Evolutionary conservation across 2,113 vertebrate genomes (phyloP).

Genomic region (Bostrychus sinensis): DNA sequence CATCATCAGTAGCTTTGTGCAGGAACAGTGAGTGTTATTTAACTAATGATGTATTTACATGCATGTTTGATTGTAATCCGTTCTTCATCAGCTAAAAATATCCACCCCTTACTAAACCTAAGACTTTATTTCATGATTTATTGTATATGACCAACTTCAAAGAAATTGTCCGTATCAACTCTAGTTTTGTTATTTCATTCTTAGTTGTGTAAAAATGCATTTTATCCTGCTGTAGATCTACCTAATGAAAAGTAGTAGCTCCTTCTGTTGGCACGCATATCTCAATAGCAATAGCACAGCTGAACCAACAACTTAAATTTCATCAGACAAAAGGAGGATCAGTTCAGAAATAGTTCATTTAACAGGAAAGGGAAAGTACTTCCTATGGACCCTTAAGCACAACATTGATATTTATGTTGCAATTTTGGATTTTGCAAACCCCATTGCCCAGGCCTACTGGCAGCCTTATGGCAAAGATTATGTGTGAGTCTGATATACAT

Average conservation of each 20-base stretch:
- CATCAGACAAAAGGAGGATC: constrained; percentile 16
- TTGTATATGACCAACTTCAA: no score
- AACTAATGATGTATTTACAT: constrained; percentile 25
- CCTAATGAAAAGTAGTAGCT: constrained; percentile 31
- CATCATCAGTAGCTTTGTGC: constrained; percentile 21
- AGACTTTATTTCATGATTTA: not conserved
- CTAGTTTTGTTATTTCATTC: no score
- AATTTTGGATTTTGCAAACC: no score
- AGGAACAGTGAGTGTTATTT: not conserved
- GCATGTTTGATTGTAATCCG: constrained; percentile 5
- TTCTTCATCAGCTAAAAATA: not conserved
- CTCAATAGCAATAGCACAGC: constrained; percentile 28
- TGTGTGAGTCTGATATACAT: no score
- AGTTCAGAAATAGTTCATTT: constrained; percentile 20
- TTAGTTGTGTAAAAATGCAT: not conserved
- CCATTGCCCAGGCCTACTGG: no score
- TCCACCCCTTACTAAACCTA: not conserved
- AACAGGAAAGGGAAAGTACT: constrained; percentile 8
- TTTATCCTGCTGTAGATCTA: constrained; percentile 25
- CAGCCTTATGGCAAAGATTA: no score
- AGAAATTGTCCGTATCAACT: no score
- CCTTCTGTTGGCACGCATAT: constrained; percentile 23
- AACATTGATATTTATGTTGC: no score
- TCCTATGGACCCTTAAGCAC: constrained; percentile 7
- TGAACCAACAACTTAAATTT: constrained; percentile 51